Evolutionary conservation across 2,888 invertebrate species (phyloP).

Genomic region (Mesorhabditis belari): DNA sequence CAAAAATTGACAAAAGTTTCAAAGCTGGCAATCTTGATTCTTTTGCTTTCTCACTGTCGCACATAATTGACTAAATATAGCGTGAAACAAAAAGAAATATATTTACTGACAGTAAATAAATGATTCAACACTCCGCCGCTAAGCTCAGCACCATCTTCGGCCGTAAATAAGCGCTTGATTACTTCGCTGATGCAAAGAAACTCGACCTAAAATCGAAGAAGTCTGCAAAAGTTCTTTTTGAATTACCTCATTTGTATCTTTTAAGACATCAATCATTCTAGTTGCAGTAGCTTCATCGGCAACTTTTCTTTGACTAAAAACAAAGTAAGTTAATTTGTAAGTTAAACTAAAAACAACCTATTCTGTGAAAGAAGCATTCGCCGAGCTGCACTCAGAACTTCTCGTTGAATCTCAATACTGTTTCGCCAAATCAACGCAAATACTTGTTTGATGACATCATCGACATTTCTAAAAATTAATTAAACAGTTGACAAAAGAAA

Average conservation of each 20-base stretch:
- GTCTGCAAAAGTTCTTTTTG: too few species aligned
- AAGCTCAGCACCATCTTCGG: too few species aligned
- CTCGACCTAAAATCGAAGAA: background rate
- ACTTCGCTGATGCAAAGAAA: background rate
- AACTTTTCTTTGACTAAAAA: background rate
- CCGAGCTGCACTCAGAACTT: background rate
- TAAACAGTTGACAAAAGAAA: background rate
- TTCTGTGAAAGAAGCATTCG: background rate
- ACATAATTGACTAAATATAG: too few species aligned
- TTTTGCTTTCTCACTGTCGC: too few species aligned
- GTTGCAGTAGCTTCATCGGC: background rate
- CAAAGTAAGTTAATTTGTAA: background rate
- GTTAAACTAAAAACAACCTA: background rate
- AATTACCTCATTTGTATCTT: background rate
- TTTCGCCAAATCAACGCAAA: background rate
- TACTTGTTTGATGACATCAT: background rate
- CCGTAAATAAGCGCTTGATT: too few species aligned
- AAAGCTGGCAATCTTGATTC: too few species aligned
- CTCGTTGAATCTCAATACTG: background rate
- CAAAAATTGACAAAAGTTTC: too few species aligned
- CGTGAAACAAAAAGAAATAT: too few species aligned
- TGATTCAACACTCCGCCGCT: too few species aligned
- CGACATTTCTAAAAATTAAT: background rate
- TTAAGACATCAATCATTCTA: background rate
- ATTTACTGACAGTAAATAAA: too few species aligned